These are phyloP conservation scores for Brachionus calyciflorus DNA, from an alignment of 1,140 invertebrate genomes.

Conservation along the genomic window DNA sequence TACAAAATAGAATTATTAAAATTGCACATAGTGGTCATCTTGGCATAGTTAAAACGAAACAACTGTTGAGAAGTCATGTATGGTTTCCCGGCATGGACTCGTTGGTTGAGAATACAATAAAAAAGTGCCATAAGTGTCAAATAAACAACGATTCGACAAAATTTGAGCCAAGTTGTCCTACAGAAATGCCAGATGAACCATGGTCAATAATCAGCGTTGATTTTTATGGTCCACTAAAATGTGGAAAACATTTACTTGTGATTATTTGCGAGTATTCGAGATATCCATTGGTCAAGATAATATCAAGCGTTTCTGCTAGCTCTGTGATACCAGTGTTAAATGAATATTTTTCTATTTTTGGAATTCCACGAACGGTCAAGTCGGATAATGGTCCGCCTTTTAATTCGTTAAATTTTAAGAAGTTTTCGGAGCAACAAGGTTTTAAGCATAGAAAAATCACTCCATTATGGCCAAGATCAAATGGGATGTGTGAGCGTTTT, in stretches of 20 bases:
- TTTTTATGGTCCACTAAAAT: constrained; percentile 52
- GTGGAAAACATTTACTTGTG: constrained; percentile 50
- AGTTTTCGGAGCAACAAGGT: constrained; percentile 46
- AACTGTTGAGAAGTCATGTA: constrained; percentile 49
- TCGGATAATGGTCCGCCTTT: constrained; percentile 49
- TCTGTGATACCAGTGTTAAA: constrained; percentile 46
- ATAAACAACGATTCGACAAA: constrained; percentile 49
- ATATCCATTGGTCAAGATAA: constrained; percentile 52
- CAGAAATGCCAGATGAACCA: constrained; percentile 49
- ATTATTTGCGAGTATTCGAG: constrained; percentile 52
- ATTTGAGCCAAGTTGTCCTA: no score
- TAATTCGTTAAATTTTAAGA: no score
- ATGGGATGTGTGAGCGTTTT: constrained; percentile 47
- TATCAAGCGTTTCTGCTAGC: constrained; percentile 47
- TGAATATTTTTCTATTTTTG: constrained; percentile 48
- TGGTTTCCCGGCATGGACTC: constrained; percentile 49
- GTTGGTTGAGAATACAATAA: constrained; percentile 47
- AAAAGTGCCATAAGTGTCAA: constrained; percentile 49
- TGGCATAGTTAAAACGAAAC: constrained; percentile 50
- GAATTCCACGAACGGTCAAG: constrained; percentile 48
- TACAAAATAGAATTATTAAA: constrained; percentile 48
- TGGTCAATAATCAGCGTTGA: constrained; percentile 51
- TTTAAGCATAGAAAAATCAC: constrained; percentile 49
- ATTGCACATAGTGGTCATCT: constrained; percentile 48
- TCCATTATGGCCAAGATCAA: constrained; percentile 47